phyloP scores from a whole-genome alignment of 2,888 invertebrate species.

The Odiellus spinosus region DNA sequence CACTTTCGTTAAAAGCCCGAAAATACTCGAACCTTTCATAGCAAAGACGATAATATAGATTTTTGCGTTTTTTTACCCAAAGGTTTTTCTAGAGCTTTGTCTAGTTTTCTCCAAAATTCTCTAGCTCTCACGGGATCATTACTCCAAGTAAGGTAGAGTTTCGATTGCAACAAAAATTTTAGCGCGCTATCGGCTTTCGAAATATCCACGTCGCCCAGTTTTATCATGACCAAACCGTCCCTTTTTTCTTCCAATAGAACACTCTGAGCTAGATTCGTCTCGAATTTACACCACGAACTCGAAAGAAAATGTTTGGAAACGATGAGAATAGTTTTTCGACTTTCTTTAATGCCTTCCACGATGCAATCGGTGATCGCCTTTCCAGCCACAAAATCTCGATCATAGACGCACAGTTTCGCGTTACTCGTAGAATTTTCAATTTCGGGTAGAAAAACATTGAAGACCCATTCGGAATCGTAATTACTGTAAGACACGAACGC shows the following conservation, averaged over 20 bases:
- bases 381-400: slow-evolving; percentile 17
- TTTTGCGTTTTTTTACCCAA: background rate
- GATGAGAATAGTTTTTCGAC: slow-evolving; percentile 13
- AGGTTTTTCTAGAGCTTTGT: background rate
- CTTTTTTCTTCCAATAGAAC: slow-evolving; percentile 11
- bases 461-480: slow-evolving; percentile 14
- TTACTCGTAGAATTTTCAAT: slow-evolving; percentile 6
- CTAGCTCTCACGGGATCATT: background rate
- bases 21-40: too few relatives aligned
- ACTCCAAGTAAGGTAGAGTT: slow-evolving; percentile 12
- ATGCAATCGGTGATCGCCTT: slow-evolving; percentile 15
- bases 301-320: slow-evolving; percentile 12
- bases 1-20: too few relatives aligned
- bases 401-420: slow-evolving; percentile 15
- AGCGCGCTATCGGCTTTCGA: slow-evolving; percentile 5
- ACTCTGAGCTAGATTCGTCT: slow-evolving; percentile 15
- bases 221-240: slow-evolving; percentile 14
- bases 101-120: background rate
- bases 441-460: slow-evolving; percentile 11
- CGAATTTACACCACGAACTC: slow-evolving; percentile 16
- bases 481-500: slow-evolving; percentile 16
- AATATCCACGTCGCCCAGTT: slow-evolving; percentile 8
- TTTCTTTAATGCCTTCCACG: slow-evolving; percentile 9
- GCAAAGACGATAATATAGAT: too few relatives aligned
- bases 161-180: slow-evolving; percentile 12